Percentiles rank a stretch among this genome's conserved stretches.
Evolutionary conservation across 1,140 invertebrate species (phyloP).

Genomic region (Tyrophagus putrescentiae): DNA sequence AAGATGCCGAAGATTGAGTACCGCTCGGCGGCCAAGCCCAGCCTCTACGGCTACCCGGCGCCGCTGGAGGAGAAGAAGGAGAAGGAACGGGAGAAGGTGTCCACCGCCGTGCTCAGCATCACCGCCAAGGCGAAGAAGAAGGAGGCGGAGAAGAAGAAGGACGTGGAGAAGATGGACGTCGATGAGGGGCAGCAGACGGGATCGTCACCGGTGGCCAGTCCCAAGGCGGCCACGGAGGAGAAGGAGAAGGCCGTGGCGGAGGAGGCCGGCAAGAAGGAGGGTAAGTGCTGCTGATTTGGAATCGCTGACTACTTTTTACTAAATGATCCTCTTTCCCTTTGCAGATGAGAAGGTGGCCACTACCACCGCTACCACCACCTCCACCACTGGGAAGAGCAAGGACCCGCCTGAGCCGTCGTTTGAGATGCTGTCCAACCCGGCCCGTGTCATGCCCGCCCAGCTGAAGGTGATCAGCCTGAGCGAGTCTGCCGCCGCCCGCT

Average conservation of each 20-base stretch:
- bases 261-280: neutral
- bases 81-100: slow-evolving; percentile 73
- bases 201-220: slow-evolving; percentile 15
- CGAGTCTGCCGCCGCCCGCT: slow-evolving; percentile 59
- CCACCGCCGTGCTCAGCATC: slow-evolving; percentile 91
- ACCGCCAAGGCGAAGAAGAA: slow-evolving; percentile 64
- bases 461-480: slow-evolving; percentile 66
- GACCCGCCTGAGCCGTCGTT: slow-evolving; percentile 64
- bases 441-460: slow-evolving; percentile 76
- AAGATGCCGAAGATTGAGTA: slow-evolving; percentile 94
- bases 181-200: too few relatives aligned
- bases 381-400: slow-evolving; percentile 39
- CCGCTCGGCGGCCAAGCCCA: slow-evolving; percentile 82
- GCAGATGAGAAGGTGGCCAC: slow-evolving; percentile 7
- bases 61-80: slow-evolving; percentile 94
- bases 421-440: slow-evolving; percentile 85
- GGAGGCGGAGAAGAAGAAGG: slow-evolving; percentile 43
- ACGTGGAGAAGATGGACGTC: slow-evolving; percentile 36
- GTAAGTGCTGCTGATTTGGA: neutral
- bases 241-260: slow-evolving; percentile 30
- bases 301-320: neutral
- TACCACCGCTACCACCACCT: neutral
- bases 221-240: slow-evolving; percentile 34
- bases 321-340: slow-evolving; percentile 1
- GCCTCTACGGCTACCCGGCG: slow-evolving; percentile 87